Evolutionary conservation across 2,797 vertebrate species (phyloP), one percentile per base, ranked within the genome.

Genomic region (Gymnopithys bicolor): DNA sequence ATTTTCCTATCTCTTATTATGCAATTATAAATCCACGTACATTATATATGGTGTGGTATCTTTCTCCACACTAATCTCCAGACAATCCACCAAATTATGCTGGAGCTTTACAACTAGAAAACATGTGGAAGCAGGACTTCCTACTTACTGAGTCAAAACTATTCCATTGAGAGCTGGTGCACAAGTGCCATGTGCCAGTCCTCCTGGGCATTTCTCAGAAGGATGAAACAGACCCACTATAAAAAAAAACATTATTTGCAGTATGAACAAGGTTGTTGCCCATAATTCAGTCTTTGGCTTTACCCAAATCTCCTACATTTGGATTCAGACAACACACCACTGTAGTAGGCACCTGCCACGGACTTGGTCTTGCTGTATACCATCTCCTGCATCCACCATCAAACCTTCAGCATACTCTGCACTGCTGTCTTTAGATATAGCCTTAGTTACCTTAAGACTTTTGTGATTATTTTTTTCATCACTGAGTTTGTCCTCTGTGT

Each of bases 221-320:
- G 70, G 37, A 69, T 33, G 39, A 71, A 85, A 83, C 10, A 81
- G 53, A 41, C 39, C 3, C 33, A 32, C 33, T 81, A 25, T 48
- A 73, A 93, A 96, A 96, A 96, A 35, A 84, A 55, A 39, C 37
- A 33, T 35, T 88, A 46, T 67, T 70, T 45, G 45, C 43, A 85
- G 15, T 25, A 79, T 67, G 51, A 59, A 41, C 23, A 85, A 74
- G 60, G 55, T 27, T 43, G 46, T 52, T 69, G 86, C 35, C 43
- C 23, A 19, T 81, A 77, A 56, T 53, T 87, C 89, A 71, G 52
- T 49, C 67, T 78, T 74, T 45, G 30, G 32, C 30, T 84, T 91
- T 84, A 71, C 93, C n/a, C 19, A 67, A 35, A 19, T 33, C 66
- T 58, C 81, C 45, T 24, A 7, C n/a, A 25, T 80, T 48, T 32